phyloP scores from a whole-genome alignment of 1,140 invertebrate genomes.

The Aculops lycopersici region DNA sequence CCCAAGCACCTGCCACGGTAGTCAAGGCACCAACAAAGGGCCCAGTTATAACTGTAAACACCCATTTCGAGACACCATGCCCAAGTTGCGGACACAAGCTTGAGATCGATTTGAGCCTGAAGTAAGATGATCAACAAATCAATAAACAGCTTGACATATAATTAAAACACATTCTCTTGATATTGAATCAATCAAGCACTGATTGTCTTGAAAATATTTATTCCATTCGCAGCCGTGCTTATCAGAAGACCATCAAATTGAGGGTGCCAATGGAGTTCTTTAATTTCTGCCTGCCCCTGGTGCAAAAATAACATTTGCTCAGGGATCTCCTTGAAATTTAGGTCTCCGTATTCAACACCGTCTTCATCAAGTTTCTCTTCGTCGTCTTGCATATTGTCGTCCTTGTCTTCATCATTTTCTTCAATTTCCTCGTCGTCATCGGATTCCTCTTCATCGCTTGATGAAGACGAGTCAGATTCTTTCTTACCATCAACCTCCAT shows the following conservation, averaged over 20 bases:
- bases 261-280: constrained; percentile 93
- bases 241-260: constrained; percentile 69
- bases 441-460: neutral
- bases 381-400: constrained; percentile 13
- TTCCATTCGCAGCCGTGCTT: constrained; percentile 71
- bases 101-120: too few relatives aligned
- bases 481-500: constrained; percentile 4
- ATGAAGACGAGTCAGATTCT: neutral
- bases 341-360: constrained; percentile 14
- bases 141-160: too few relatives aligned
- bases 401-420: constrained; percentile 2
- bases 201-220: constrained; percentile 92
- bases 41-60: too few relatives aligned
- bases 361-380: constrained; percentile 24
- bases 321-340: constrained; percentile 32
- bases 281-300: constrained; percentile 85
- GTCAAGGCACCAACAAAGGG: too few relatives aligned
- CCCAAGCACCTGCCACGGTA: too few relatives aligned
- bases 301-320: constrained; percentile 90
- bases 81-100: too few relatives aligned
- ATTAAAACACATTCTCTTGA: neutral
- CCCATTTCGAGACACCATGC: too few relatives aligned
- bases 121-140: too few relatives aligned
- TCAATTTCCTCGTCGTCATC: constrained; percentile 1
- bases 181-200: too few relatives aligned